Percentiles rank a stretch among this genome's conserved stretches.
Evolutionary conservation across 2,113 vertebrate species (phyloP).

Genomic region (Carlito syrichta): DNA sequence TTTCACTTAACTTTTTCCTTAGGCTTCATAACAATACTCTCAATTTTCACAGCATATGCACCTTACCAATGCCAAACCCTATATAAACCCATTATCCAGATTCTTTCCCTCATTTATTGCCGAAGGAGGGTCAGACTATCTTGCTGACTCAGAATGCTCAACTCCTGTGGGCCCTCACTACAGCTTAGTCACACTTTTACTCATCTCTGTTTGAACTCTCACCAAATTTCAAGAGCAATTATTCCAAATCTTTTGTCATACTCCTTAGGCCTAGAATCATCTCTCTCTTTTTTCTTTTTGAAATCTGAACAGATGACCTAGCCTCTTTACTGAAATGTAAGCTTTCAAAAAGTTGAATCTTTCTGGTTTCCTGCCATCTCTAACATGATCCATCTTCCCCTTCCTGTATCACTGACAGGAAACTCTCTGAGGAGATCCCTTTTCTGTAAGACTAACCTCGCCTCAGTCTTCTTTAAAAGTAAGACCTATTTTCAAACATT

Average conservation of each 20-base stretch:
- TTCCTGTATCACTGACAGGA: not conserved
- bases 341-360: not conserved
- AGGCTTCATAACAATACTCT: not conserved
- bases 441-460: not conserved
- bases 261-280: not conserved
- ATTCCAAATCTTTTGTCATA: constrained; percentile 1
- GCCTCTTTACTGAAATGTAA: not conserved
- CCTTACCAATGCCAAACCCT: not conserved
- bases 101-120: not conserved
- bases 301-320: not conserved
- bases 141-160: not conserved
- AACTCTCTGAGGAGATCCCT: not conserved
- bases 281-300: not conserved
- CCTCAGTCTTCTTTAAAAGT: not conserved
- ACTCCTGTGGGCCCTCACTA: not conserved
- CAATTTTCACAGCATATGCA: not conserved
- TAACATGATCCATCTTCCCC: not conserved
- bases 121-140: not conserved
- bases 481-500: not conserved
- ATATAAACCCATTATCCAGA: not conserved
- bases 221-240: not conserved
- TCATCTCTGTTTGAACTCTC: not conserved
- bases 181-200: not conserved
- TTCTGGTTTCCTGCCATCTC: not conserved
- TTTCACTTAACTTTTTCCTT: not conserved